Evolutionary conservation across 2,113 vertebrate species (phyloP).

Genomic region (Zosterops pallidus): DNA sequence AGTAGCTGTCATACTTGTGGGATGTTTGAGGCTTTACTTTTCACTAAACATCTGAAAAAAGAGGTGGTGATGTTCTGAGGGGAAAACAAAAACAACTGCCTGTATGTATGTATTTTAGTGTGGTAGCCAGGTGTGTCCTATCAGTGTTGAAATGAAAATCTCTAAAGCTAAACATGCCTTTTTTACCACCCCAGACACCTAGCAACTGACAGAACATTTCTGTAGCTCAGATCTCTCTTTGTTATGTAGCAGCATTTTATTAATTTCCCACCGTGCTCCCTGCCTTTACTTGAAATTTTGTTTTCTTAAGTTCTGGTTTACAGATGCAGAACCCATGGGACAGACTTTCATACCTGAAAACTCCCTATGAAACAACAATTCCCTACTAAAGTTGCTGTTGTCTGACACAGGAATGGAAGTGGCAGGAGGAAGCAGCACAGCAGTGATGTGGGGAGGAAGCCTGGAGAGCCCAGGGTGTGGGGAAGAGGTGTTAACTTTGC

Average conservation of each 20-base stretch:
- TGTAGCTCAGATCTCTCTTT: background rate
- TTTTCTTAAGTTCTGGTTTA: background rate
- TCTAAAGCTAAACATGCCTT: background rate
- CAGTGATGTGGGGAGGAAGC: background rate
- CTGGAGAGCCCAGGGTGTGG: background rate
- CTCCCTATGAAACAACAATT: background rate
- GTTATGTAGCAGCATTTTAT: background rate
- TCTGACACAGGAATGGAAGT: background rate
- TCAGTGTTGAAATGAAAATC: background rate
- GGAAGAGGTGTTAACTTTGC: background rate
- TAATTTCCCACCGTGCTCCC: background rate
- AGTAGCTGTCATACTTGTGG: background rate
- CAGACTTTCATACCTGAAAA: background rate
- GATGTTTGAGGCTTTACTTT: background rate
- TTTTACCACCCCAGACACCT: background rate
- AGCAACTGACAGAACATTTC: background rate
- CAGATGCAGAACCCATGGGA: background rate
- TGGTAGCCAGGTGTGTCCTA: background rate
- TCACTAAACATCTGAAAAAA: background rate
- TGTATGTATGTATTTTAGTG: background rate
- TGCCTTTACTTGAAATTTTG: background rate
- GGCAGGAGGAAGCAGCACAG: background rate
- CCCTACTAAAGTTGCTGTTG: background rate
- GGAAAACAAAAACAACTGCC: background rate
- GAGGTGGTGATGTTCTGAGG: background rate